phyloP scores from a whole-genome alignment of 2,113 vertebrate genomes.

The Spermophilus dauricus region DNA sequence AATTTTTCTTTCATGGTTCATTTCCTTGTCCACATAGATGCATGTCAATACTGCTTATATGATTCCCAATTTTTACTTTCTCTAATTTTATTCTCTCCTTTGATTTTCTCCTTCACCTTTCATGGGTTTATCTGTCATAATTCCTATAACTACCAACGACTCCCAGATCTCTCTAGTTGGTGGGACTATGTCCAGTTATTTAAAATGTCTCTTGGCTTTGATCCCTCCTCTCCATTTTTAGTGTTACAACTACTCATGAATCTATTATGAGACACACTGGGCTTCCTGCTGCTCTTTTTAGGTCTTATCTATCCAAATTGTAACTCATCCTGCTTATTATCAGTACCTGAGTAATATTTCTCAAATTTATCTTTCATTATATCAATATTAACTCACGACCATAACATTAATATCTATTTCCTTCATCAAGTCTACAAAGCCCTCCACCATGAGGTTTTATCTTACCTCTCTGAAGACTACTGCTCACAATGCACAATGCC shows the following conservation, averaged over 20 bases:
- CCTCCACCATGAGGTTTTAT: not conserved
- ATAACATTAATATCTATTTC: constrained; percentile 11
- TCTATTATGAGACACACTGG: not conserved
- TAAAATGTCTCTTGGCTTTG: constrained; percentile 38
- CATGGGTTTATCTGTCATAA: constrained; percentile 4
- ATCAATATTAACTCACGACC: not conserved
- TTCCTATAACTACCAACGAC: not conserved
- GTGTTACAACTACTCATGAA: not conserved
- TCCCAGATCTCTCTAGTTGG: constrained; percentile 4
- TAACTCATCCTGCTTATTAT: not conserved
- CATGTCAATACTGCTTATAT: not conserved
- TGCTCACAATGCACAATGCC: not conserved
- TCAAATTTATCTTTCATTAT: constrained; percentile 40
- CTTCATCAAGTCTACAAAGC: not conserved
- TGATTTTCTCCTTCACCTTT: not conserved
- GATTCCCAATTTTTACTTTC: constrained; percentile 19
- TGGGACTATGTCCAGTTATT: constrained; percentile 40
- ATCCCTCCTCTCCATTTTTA: constrained; percentile 44
- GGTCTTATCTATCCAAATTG: constrained; percentile 26
- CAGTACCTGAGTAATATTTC: not conserved
- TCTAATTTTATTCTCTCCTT: constrained; percentile 20
- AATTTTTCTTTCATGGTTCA: constrained; percentile 17
- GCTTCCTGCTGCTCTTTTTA: constrained; percentile 8
- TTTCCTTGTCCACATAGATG: constrained; percentile 10
- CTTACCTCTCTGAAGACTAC: not conserved